A percentile compares a stretch with the other conserved stretches of the same genome.
Evolutionary conservation across 2,113 vertebrate species (phyloP).

Genomic region (Propithecus coquereli): DNA sequence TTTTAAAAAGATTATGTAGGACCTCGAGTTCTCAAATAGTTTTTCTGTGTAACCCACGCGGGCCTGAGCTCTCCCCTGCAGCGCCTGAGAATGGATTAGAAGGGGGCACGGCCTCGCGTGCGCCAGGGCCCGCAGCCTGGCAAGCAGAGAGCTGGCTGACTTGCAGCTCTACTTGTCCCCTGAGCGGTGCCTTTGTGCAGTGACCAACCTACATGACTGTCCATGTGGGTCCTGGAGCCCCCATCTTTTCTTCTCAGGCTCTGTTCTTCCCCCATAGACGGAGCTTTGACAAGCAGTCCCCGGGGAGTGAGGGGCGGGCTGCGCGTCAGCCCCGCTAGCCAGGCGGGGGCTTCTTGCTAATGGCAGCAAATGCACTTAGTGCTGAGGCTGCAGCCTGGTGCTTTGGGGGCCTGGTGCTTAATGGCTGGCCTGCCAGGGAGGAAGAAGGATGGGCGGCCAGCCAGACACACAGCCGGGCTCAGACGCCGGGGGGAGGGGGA

Average conservation of each 20-base stretch:
- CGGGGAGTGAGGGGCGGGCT: neutral
- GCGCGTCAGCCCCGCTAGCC: neutral
- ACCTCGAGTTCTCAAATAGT: neutral
- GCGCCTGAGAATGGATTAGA: neutral
- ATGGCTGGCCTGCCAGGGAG: conserved; percentile 38
- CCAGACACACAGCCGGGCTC: neutral
- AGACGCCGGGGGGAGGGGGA: neutral
- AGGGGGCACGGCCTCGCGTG: neutral
- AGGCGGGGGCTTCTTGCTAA: conserved; percentile 32
- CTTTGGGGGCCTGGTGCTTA: neutral
- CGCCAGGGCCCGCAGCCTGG: neutral
- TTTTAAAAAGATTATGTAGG: neutral
- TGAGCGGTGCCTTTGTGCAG: neutral
- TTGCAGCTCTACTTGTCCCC: fast-evolving
- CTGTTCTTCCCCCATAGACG: neutral
- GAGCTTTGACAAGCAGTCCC: neutral
- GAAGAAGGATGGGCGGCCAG: conserved; percentile 16
- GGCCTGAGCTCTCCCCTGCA: neutral
- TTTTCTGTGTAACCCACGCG: neutral
- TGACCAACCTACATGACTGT: neutral
- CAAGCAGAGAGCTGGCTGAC: neutral
- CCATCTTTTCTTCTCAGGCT: neutral
- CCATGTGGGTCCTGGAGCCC: neutral
- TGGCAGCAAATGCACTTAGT: conserved; percentile 39
- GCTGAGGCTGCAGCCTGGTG: conserved; percentile 50